Percentiles rank a stretch among this genome's conserved stretches.
These are phyloP conservation scores for Alouatta caraya DNA, from an alignment of 2,797 vertebrate species.

Conservation along the genomic window DNA sequence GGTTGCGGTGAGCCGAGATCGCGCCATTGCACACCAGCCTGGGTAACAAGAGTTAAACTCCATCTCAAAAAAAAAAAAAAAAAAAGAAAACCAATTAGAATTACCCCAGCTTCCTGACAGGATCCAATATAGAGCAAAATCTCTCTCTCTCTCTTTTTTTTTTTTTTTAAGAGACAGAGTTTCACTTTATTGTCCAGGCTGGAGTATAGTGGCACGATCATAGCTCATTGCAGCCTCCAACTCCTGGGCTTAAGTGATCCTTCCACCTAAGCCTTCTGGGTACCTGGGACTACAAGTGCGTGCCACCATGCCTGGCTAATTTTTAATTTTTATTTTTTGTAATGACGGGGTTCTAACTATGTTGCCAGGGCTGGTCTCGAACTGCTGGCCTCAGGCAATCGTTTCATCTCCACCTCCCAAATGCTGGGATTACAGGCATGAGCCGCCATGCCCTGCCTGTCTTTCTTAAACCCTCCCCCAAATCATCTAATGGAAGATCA, in stretches of 20 bases:
- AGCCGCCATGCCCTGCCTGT: background rate
- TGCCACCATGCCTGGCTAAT: background rate
- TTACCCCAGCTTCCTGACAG: background rate
- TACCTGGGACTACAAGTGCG: background rate
- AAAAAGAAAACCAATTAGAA: background rate
- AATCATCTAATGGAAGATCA: slow-evolving; percentile 24
- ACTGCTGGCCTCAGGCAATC: background rate
- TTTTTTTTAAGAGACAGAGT: background rate
- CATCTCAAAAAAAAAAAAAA: no score
- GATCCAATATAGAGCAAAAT: background rate
- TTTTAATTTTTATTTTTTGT: background rate
- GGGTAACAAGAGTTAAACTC: no score
- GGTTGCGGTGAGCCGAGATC: no score
- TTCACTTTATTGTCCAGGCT: background rate
- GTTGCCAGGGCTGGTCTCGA: background rate
- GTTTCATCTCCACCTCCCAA: background rate
- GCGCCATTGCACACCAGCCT: no score
- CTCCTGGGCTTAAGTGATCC: background rate
- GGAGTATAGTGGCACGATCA: background rate
- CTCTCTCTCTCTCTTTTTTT: background rate
- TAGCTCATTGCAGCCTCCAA: no score
- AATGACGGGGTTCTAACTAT: background rate
- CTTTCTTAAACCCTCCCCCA: background rate
- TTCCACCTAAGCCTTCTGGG: background rate
- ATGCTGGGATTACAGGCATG: background rate